These are phyloP conservation scores for Schrankia costaestrigalis DNA, from an alignment of 2,888 invertebrate species.

Conservation along the genomic window DNA sequence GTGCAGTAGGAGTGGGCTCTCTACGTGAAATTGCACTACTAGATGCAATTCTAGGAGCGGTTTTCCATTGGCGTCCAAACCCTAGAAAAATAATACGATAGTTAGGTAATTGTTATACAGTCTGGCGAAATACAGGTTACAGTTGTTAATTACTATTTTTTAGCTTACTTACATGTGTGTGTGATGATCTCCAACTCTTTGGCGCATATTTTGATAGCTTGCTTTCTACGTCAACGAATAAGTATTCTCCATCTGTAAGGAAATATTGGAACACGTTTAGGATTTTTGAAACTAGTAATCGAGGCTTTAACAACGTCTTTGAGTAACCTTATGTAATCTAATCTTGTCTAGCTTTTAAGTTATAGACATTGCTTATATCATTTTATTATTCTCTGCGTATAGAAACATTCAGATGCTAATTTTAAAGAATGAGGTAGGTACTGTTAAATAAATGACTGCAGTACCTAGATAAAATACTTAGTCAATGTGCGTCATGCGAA, in stretches of 20 bases:
- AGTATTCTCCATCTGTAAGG: conserved; percentile 95
- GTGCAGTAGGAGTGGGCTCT: conserved; percentile 92
- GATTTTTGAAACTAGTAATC: background rate
- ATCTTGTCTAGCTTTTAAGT: no score
- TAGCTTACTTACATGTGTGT: conserved; percentile 88
- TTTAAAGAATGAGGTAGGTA: no score
- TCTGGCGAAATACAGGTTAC: background rate
- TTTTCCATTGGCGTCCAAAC: conserved; percentile 93
- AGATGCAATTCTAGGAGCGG: conserved; percentile 94
- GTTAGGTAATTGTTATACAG: background rate
- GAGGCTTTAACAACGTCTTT: no score
- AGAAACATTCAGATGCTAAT: no score
- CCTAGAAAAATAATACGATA: conserved; percentile 71
- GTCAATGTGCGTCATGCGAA: no score
- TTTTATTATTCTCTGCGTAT: no score
- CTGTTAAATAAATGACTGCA: no score
- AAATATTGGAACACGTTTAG: conserved; percentile 19
- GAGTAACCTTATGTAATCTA: no score
- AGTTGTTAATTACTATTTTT: conserved; percentile 1
- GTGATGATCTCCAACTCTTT: conserved; percentile 97
- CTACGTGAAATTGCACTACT: conserved; percentile 96
- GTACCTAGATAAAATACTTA: no score
- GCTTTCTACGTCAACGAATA: conserved; percentile 96
- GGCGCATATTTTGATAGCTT: conserved; percentile 98
- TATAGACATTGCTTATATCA: no score